Evolutionary conservation across 2,113 vertebrate species (phyloP).

Genomic region (Microcebus tavaratra): DNA sequence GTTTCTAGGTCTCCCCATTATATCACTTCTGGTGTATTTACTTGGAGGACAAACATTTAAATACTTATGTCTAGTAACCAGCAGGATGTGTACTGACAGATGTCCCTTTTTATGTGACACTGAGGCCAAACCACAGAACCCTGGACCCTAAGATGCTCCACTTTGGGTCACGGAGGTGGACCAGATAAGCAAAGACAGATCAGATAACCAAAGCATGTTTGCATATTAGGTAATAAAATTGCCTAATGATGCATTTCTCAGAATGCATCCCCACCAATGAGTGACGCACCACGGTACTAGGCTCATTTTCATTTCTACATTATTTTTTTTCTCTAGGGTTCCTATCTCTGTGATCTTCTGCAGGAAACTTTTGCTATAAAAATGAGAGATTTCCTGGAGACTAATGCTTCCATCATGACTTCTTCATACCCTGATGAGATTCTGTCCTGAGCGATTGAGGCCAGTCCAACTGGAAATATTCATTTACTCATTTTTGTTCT

Average conservation of each 20-base stretch:
- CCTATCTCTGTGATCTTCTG: not conserved
- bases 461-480: not conserved
- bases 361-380: not conserved
- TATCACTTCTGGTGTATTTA: not conserved
- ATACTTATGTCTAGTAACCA: not conserved
- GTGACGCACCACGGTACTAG: not conserved
- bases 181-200: not conserved
- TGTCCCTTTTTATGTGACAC: not conserved
- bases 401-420: not conserved
- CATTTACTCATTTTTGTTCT: not conserved
- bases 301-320: not conserved
- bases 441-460: not conserved
- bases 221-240: not conserved
- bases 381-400: not conserved
- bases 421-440: fast-evolving
- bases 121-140: not conserved
- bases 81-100: not conserved
- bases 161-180: not conserved
- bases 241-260: not conserved
- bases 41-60: not conserved
- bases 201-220: not conserved
- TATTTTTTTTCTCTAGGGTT: not conserved
- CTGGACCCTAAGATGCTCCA: not conserved
- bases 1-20: not conserved
- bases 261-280: not conserved